Conservation (phyloP, 2,113 vertebrate species). For the Leptocoma aspasia region DNA sequence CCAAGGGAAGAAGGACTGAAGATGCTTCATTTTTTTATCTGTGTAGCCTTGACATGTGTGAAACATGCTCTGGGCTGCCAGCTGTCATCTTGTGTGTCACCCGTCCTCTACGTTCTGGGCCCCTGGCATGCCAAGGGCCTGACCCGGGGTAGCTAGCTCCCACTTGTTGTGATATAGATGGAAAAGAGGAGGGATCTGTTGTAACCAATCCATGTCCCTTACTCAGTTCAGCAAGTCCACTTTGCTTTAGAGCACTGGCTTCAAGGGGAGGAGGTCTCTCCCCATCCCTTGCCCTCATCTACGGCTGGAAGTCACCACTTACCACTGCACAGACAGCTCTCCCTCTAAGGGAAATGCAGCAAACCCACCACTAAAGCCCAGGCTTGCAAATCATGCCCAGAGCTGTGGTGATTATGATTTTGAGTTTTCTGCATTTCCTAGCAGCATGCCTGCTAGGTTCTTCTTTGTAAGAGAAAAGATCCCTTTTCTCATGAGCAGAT, state of each 20-base stretch:
- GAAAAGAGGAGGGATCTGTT: not conserved
- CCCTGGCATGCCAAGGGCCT: accelerated
- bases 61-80: not conserved
- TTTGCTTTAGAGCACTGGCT: not conserved
- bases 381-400: accelerated
- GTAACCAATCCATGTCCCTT: accelerated
- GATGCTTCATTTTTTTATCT: too few relatives aligned
- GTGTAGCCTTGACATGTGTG: not conserved
- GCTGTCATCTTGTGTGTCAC: not conserved
- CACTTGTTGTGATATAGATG: too few relatives aligned
- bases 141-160: accelerated
- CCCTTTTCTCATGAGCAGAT: too few relatives aligned
- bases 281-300: accelerated
- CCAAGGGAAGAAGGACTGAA: not conserved
- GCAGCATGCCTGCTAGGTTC: too few relatives aligned
- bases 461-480: too few relatives aligned
- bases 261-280: too few relatives aligned
- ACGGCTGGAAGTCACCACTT: accelerated
- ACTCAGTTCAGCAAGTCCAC: accelerated
- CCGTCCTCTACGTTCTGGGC: not conserved
- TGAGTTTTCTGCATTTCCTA: too few relatives aligned
- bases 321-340: too few relatives aligned
- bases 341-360: not conserved
- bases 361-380: not conserved
- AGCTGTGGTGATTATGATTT: too few relatives aligned